Evolutionary conservation across 2,797 vertebrate genomes (phyloP).

Genomic region (Sebastes melanostomus): DNA sequence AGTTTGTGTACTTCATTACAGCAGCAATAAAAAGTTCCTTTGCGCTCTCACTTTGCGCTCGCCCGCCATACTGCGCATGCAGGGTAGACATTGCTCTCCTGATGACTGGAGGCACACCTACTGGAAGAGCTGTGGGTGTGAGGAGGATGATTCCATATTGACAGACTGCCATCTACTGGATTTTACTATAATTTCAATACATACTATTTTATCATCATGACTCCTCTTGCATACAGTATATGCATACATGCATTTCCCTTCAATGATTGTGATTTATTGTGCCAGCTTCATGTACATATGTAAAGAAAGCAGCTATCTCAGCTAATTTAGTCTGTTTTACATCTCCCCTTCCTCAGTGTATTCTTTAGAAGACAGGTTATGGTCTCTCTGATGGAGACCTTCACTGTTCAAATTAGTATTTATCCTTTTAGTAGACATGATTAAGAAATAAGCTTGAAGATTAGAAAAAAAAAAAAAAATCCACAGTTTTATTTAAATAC

Average conservation of each 20-base stretch:
- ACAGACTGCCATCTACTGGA: conserved; percentile 81
- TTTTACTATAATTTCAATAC: conserved; percentile 25
- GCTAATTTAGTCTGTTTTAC: not conserved
- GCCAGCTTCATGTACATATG: not conserved
- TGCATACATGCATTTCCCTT: not conserved
- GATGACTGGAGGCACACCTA: conserved; percentile 51
- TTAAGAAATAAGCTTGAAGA: not conserved
- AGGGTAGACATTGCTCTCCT: conserved; percentile 34
- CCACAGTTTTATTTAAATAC: too few relatives aligned
- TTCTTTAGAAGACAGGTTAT: not conserved
- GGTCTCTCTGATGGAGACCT: not conserved
- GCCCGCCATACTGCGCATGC: conserved; percentile 18
- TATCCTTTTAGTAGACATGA: not conserved
- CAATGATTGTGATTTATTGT: not conserved
- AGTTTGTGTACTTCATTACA: conserved; percentile 48
- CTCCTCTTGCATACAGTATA: not conserved
- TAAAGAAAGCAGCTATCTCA: not conserved
- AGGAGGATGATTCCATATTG: conserved; percentile 35
- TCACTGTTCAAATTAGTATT: not conserved
- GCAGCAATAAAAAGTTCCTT: conserved; percentile 54
- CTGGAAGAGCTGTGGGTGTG: conserved; percentile 4
- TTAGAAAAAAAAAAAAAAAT: not conserved
- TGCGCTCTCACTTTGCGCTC: conserved; percentile 51
- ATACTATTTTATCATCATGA: not conserved
- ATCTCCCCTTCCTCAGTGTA: not conserved